Evolutionary conservation across 2,797 vertebrate genomes (phyloP).

Genomic region (Rhinella marina): DNA sequence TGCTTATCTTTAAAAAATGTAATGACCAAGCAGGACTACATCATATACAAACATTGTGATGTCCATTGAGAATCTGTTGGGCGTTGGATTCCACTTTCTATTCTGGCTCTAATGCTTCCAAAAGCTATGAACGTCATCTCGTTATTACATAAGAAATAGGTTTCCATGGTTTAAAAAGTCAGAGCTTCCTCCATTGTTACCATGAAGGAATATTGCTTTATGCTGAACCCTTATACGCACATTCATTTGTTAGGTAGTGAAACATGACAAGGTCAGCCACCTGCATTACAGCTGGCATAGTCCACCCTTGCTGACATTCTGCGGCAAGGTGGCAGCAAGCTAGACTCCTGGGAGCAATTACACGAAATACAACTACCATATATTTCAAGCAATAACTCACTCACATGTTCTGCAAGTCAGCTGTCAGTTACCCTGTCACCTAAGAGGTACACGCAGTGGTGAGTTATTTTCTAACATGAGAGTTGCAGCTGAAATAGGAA

Average conservation of each 20-base stretch:
- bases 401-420: constrained; percentile 35
- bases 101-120: neutral
- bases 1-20: too few relatives aligned
- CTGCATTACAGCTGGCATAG: constrained; percentile 1
- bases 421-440: constrained; percentile 30
- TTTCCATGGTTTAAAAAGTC: constrained; percentile 4
- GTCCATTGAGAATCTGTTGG: too few relatives aligned
- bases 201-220: neutral
- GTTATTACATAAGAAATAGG: neutral
- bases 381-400: constrained; percentile 43
- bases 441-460: constrained; percentile 12
- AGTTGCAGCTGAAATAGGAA: neutral
- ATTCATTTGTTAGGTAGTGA: constrained; percentile 35
- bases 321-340: constrained; percentile 24
- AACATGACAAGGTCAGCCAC: constrained; percentile 40
- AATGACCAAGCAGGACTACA: too few relatives aligned
- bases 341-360: constrained; percentile 44
- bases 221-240: constrained; percentile 13
- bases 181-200: neutral
- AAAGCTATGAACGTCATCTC: neutral
- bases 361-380: constrained; percentile 7
- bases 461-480: neutral
- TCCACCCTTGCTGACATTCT: constrained; percentile 5
- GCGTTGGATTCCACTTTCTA: neutral
- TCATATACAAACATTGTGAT: too few relatives aligned